These are phyloP conservation scores for Philopotamus ludificatus DNA, from an alignment of 1,140 invertebrate genomes.

Conservation along the genomic window DNA sequence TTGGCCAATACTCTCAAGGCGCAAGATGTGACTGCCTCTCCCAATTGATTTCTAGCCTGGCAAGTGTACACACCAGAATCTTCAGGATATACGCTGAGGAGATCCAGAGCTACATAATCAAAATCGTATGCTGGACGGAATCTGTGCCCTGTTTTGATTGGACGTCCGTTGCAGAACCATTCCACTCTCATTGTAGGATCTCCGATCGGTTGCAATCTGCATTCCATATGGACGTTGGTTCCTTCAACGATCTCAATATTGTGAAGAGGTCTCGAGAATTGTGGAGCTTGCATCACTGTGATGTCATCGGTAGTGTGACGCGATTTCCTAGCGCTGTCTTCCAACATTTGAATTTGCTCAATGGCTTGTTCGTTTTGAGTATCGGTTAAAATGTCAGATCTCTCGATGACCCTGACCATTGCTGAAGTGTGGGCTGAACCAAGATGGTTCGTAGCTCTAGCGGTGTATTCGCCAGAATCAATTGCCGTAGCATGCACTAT, in stretches of 20 bases:
- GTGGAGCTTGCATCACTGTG: constrained; percentile 76
- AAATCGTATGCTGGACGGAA: constrained; percentile 97
- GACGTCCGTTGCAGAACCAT: constrained; percentile 94
- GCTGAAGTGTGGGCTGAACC: constrained; percentile 90
- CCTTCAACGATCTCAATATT: constrained; percentile 91
- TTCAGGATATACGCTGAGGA: constrained; percentile 92
- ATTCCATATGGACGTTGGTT: constrained; percentile 91
- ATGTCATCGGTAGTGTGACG: constrained; percentile 74
- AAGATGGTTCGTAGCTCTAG: constrained; percentile 85
- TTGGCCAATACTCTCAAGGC: constrained; percentile 85
- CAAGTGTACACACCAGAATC: constrained; percentile 96
- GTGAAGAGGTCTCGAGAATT: constrained; percentile 83
- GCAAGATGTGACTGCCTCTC: constrained; percentile 92
- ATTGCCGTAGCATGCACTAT: constrained; percentile 82
- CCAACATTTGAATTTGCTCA: constrained; percentile 92
- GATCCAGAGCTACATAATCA: constrained; percentile 94
- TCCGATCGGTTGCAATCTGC: constrained; percentile 88
- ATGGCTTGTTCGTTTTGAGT: constrained; percentile 93
- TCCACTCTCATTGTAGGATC: constrained; percentile 95
- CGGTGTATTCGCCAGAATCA: constrained; percentile 93
- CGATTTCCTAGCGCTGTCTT: constrained; percentile 76
- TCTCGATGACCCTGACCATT: constrained; percentile 80
- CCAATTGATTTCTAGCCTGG: constrained; percentile 85
- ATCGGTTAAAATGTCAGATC: constrained; percentile 86
- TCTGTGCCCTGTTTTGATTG: constrained; percentile 84